These are phyloP conservation scores for Leptosomus discolor DNA, from an alignment of 2,113 vertebrate genomes.

Conservation along the genomic window DNA sequence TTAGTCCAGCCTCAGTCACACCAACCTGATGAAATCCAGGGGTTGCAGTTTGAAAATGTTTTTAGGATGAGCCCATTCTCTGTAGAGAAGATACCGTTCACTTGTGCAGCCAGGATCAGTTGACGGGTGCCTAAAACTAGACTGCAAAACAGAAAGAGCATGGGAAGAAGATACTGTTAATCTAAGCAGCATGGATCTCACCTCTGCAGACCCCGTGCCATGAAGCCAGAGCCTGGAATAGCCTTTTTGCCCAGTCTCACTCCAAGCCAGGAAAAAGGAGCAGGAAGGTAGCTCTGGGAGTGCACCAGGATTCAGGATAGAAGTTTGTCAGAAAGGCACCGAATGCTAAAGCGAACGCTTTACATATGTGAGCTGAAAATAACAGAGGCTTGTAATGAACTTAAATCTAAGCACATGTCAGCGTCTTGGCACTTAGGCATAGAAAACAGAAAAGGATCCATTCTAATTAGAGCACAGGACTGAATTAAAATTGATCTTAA, in stretches of 20 bases:
- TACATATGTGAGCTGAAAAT: neutral
- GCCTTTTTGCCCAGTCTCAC: neutral
- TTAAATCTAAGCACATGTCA: neutral
- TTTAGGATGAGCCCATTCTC: slow-evolving; percentile 89
- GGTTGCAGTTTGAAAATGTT: slow-evolving; percentile 92
- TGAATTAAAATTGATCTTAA: slow-evolving; percentile 21
- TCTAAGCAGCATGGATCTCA: neutral
- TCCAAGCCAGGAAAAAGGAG: neutral
- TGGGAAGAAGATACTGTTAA: neutral
- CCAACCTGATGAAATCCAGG: slow-evolving; percentile 88
- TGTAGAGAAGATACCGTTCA: slow-evolving; percentile 86
- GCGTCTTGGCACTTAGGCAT: neutral
- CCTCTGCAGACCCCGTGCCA: neutral
- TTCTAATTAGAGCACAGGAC: slow-evolving; percentile 3
- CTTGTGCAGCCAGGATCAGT: slow-evolving; percentile 78
- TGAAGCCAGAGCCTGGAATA: neutral
- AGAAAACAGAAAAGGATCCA: neutral
- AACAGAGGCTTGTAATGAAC: neutral
- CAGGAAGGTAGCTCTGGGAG: neutral
- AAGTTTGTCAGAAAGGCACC: neutral
- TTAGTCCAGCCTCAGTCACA: neutral
- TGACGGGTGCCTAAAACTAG: slow-evolving; percentile 78
- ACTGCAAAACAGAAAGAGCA: slow-evolving; percentile 68
- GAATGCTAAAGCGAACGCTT: neutral
- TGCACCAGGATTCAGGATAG: neutral